These are phyloP conservation scores for Umimayanthus kanabou DNA, from an alignment of 92 coral and sea anemone genomes.

Conservation along the genomic window DNA sequence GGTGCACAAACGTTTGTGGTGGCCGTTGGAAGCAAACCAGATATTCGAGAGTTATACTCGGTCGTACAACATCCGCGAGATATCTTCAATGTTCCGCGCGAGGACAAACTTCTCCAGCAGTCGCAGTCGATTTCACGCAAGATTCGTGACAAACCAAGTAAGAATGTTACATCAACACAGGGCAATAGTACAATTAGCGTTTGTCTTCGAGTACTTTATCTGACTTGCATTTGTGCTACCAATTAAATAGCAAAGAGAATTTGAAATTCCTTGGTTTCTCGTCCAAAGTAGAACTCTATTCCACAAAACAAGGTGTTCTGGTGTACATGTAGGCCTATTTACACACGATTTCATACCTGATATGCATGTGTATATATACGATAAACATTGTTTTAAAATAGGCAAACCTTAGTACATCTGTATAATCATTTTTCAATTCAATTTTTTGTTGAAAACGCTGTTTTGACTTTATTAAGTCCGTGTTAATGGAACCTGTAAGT, in stretches of 20 bases:
- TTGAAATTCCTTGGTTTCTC: neutral
- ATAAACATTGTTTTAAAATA: too few relatives aligned
- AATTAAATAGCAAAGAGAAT: too few relatives aligned
- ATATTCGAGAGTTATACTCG: neutral
- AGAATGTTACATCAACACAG: neutral
- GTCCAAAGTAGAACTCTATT: neutral
- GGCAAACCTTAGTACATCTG: neutral
- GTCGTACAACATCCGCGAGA: constrained; percentile 12
- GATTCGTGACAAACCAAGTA: constrained; percentile 18
- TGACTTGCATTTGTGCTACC: neutral
- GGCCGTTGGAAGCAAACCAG: constrained; percentile 17
- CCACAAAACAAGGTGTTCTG: neutral
- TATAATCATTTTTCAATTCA: too few relatives aligned
- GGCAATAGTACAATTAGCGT: neutral
- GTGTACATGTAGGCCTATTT: neutral
- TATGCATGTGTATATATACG: neutral
- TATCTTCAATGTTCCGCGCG: neutral
- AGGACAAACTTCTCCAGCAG: neutral
- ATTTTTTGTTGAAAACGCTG: neutral
- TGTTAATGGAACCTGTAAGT: neutral
- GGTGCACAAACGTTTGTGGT: constrained; percentile 49
- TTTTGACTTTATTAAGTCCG: neutral
- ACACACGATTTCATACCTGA: too few relatives aligned
- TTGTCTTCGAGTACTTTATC: neutral
- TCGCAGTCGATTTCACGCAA: neutral